Conservation (phyloP, 2,113 vertebrate genomes). For the Jaculus jaculus region DNA sequence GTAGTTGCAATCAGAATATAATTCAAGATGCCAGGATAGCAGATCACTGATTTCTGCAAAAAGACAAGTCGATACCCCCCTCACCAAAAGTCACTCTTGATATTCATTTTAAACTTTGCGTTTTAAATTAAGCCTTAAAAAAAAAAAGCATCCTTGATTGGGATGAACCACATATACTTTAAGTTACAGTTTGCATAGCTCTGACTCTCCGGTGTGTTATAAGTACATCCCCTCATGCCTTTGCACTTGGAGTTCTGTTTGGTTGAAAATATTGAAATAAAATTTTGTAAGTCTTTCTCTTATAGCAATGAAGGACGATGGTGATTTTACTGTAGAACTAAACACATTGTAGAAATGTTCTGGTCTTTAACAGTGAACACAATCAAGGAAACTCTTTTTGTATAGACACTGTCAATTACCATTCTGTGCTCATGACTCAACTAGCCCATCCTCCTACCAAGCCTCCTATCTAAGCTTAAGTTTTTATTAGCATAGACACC, state of each 20-base stretch:
- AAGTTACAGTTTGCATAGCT: constrained; percentile 55
- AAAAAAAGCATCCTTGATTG: constrained; percentile 75
- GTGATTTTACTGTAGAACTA: too few relatives aligned
- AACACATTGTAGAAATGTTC: not conserved
- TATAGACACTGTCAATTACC: not conserved
- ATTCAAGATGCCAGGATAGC: constrained; percentile 73
- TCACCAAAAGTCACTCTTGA: constrained; percentile 57
- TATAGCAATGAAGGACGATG: constrained; percentile 12
- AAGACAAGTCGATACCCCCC: constrained; percentile 61
- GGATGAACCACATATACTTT: constrained; percentile 65
- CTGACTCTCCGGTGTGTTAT: constrained; percentile 50
- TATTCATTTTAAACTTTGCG: constrained; percentile 77
- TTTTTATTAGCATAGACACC: not conserved
- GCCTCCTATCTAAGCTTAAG: not conserved
- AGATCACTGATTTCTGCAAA: constrained; percentile 77
- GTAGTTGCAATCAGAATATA: constrained; percentile 78
- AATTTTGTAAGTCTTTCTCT: constrained; percentile 38
- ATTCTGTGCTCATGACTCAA: not conserved
- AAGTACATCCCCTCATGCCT: constrained; percentile 46
- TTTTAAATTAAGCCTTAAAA: constrained; percentile 76
- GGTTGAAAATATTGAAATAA: constrained; percentile 66
- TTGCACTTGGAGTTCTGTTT: constrained; percentile 41
- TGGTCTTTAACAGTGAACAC: constrained; percentile 21
- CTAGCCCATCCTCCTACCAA: not conserved
- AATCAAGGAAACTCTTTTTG: constrained; percentile 8